Conservation (phyloP, 2,888 invertebrate species). For the Prenolepis imparis region DNA sequence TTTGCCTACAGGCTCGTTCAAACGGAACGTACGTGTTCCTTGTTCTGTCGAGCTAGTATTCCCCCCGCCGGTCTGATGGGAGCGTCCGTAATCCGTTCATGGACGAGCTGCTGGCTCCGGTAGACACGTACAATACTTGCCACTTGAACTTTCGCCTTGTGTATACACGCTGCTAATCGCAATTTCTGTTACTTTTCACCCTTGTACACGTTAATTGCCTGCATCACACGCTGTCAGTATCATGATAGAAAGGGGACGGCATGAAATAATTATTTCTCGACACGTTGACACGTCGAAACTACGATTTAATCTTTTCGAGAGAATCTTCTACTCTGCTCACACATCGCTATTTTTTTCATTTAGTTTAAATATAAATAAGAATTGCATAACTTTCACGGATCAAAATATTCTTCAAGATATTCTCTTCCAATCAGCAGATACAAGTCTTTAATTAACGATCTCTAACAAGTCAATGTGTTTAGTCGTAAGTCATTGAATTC, state of each 20-base stretch:
- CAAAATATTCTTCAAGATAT: background rate
- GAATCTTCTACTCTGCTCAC: background rate
- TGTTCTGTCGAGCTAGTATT: slow-evolving; percentile 63
- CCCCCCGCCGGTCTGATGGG: slow-evolving; percentile 39
- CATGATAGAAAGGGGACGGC: too few species aligned
- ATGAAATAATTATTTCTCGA: background rate
- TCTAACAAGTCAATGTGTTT: too few species aligned
- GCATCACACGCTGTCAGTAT: too few species aligned
- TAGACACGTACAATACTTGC: slow-evolving; percentile 68
- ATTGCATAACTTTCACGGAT: background rate
- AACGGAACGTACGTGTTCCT: slow-evolving; percentile 74
- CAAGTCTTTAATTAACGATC: background rate
- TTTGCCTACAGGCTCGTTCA: slow-evolving; percentile 81
- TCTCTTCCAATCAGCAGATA: background rate
- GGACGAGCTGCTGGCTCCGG: slow-evolving; percentile 70
- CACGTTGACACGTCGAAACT: background rate
- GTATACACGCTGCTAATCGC: slow-evolving; percentile 55
- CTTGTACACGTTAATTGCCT: slow-evolving; percentile 3
- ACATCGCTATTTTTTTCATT: background rate
- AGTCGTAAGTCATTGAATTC: too few species aligned
- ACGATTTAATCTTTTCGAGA: background rate
- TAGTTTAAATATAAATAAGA: background rate
- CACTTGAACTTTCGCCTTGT: slow-evolving; percentile 71
- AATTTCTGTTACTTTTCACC: slow-evolving; percentile 46
- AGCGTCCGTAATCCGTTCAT: slow-evolving; percentile 75